Evolutionary conservation across 2,797 vertebrate genomes (phyloP).

Genomic region (Paedocypris micromegethes): DNA sequence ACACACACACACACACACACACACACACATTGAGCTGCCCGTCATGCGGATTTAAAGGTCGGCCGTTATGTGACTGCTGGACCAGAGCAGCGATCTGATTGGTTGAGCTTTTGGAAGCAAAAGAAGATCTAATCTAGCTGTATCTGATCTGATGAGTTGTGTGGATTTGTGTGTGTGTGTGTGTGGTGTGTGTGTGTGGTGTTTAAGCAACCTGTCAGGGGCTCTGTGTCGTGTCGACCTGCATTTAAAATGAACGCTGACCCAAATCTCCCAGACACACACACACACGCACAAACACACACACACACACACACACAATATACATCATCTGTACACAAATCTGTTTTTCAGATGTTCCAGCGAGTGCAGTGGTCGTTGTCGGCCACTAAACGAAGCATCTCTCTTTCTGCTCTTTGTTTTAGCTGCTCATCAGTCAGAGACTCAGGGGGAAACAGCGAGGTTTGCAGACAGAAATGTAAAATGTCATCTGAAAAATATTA

Average conservation of each 20-base stretch:
- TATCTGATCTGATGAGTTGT: slow-evolving; percentile 46
- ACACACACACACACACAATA: slow-evolving; percentile 12
- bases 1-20: slow-evolving; percentile 35
- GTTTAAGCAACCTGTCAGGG: slow-evolving; percentile 7
- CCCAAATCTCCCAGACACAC: slow-evolving; percentile 31
- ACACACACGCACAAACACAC: slow-evolving; percentile 22
- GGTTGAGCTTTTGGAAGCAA: slow-evolving; percentile 39
- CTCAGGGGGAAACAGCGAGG: slow-evolving; percentile 2
- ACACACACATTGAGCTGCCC: slow-evolving; percentile 40
- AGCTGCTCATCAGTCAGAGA: slow-evolving; percentile 27
- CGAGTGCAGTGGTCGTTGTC: slow-evolving; percentile 7
- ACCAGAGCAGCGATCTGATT: slow-evolving; percentile 42
- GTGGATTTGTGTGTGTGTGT: slow-evolving; percentile 13
- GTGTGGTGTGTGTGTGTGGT: slow-evolving; percentile 16
- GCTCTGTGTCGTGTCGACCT: slow-evolving; percentile 19
- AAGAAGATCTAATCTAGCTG: slow-evolving; percentile 39
- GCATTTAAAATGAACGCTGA: slow-evolving; percentile 32
- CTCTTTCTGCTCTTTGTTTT: slow-evolving; percentile 27
- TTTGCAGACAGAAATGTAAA: slow-evolving; percentile 20
- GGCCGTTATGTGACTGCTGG: slow-evolving; percentile 48
- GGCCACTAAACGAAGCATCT: slow-evolving; percentile 1
- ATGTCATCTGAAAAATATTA: slow-evolving; percentile 16
- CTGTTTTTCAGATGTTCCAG: slow-evolving; percentile 17
- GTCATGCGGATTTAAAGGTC: slow-evolving; percentile 56
- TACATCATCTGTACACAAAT: background rate